Conservation (phyloP, 2,888 invertebrate genomes). For the Rhogogaster chlorosoma region DNA sequence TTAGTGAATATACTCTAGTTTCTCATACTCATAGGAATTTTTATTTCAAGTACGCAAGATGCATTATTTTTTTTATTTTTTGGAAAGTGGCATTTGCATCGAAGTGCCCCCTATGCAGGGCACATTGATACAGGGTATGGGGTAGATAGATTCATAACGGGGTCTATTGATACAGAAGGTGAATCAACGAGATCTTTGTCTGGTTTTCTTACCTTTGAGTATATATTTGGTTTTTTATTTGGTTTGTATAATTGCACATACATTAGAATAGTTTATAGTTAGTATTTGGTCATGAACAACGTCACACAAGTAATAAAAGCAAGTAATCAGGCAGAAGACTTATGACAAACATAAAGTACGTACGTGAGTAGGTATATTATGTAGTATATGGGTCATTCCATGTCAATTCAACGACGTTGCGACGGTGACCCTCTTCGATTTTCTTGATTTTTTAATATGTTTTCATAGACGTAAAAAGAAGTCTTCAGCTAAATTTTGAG, state of each 20-base stretch:
- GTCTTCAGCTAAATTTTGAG: no score
- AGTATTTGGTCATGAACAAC: not conserved
- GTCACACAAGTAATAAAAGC: not conserved
- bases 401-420: no score
- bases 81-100: not conserved
- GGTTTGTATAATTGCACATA: conserved; percentile 24
- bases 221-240: conserved; percentile 7
- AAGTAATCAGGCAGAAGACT: conserved; percentile 10
- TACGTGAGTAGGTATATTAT: no score
- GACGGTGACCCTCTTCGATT: no score
- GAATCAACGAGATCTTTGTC: not conserved
- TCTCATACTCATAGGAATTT: not conserved
- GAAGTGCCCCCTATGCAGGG: conserved; percentile 12
- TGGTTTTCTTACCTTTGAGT: not conserved
- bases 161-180: not conserved
- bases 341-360: not conserved
- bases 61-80: not conserved
- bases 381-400: no score
- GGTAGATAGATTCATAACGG: not conserved
- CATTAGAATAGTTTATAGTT: conserved; percentile 10
- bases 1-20: conserved; percentile 17
- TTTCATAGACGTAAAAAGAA: no score
- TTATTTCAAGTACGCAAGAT: not conserved
- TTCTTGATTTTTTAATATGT: no score
- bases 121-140: conserved; percentile 16